Percentiles rank a stretch among this genome's conserved stretches.
Conservation (phyloP, 2,888 invertebrate species). For the Callosobruchus maculatus region DNA sequence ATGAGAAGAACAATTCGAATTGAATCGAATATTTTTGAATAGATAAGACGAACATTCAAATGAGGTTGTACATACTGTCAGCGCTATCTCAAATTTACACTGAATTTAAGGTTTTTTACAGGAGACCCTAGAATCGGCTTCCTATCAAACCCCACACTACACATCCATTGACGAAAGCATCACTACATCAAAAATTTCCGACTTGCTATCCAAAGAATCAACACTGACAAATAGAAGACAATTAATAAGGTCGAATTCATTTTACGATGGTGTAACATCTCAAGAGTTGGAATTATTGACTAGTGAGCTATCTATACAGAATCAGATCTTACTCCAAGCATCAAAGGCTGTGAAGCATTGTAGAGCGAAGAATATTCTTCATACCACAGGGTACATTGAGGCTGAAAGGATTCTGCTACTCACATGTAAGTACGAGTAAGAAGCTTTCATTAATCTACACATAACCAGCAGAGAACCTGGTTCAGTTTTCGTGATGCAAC, state of each 20-base stretch:
- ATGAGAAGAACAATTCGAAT: no score
- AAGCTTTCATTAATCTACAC: no score
- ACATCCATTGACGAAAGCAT: background rate
- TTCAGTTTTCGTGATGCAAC: no score
- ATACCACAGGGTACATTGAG: background rate
- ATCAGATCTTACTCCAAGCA: background rate
- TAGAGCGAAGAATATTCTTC: background rate
- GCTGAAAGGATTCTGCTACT: background rate
- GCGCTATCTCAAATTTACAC: no score
- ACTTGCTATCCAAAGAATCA: background rate
- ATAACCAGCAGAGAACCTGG: no score
- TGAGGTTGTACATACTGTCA: no score
- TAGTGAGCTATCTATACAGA: background rate
- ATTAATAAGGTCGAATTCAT: background rate
- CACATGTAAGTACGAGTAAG: background rate
- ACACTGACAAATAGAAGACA: background rate
- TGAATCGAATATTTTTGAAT: no score
- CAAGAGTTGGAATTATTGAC: background rate
- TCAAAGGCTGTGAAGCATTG: background rate
- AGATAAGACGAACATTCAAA: no score
- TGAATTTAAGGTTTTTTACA: background rate
- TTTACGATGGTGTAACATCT: background rate
- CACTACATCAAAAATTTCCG: background rate
- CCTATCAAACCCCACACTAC: background rate
- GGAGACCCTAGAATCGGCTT: background rate